phyloP scores from a whole-genome alignment of 2,888 invertebrate species.

The Callimorpha dominula region DNA sequence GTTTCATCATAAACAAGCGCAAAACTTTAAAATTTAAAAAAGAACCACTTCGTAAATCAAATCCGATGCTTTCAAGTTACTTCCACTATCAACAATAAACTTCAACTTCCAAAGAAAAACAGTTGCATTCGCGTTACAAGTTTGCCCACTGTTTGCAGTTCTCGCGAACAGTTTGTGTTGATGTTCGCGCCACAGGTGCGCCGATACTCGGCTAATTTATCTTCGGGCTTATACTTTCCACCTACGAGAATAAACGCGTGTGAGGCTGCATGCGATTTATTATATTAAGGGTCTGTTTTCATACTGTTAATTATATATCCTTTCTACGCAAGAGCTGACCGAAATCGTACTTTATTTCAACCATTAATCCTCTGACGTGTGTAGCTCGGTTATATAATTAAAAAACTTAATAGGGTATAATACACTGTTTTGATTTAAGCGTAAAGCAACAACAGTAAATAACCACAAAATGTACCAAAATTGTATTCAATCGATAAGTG shows the following conservation, averaged over 20 bases:
- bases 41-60: neutral
- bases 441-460: no score
- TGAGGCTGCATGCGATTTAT: neutral
- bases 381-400: no score
- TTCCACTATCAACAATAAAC: neutral
- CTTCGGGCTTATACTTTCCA: slow-evolving; percentile 10
- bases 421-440: no score
- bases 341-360: no score
- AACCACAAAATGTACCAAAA: no score
- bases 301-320: neutral
- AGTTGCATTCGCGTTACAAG: slow-evolving; percentile 8
- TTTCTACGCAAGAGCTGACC: no score
- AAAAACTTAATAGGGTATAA: no score
- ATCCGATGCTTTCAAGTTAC: neutral
- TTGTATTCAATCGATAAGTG: no score
- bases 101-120: slow-evolving; percentile 15
- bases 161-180: slow-evolving; percentile 18
- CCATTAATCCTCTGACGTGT: no score
- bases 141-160: slow-evolving; percentile 18
- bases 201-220: slow-evolving; percentile 39
- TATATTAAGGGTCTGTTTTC: neutral
- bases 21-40: no score
- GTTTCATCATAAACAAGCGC: no score
- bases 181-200: slow-evolving; percentile 40
- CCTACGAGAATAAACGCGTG: neutral